A percentile compares a stretch with the other conserved stretches of the same genome.
These are phyloP conservation scores for Patella depressa DNA, from an alignment of 2,888 invertebrate species.

Conservation along the genomic window DNA sequence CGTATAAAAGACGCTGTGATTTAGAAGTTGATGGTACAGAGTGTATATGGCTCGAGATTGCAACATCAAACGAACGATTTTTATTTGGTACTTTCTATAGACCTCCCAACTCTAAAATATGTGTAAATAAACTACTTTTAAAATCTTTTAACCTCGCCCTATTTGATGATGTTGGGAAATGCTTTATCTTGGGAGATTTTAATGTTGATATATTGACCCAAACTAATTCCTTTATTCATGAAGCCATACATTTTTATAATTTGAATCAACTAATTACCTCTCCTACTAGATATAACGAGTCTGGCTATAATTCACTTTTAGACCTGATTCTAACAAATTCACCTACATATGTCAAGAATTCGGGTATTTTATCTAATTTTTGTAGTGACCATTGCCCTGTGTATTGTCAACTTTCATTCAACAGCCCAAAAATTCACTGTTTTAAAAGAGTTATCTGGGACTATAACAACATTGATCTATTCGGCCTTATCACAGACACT, in stretches of 20 bases:
- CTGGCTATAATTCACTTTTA: neutral
- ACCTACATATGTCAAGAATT: neutral
- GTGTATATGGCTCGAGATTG: neutral
- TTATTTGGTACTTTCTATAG: constrained; percentile 2
- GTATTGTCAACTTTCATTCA: constrained; percentile 2
- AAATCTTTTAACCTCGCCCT: neutral
- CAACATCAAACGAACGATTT: neutral
- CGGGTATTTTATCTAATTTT: neutral
- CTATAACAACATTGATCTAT: neutral
- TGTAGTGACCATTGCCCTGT: constrained; percentile 3
- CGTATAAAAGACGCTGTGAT: neutral
- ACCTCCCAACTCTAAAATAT: neutral
- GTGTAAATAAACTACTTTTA: neutral
- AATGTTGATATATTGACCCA: neutral
- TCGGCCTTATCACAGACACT: neutral
- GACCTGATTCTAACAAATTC: neutral
- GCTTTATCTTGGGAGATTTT: constrained; percentile 13
- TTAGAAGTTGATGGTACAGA: neutral
- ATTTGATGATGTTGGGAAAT: neutral
- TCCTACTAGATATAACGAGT: constrained; percentile 2
- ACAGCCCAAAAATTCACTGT: neutral
- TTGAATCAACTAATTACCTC: neutral
- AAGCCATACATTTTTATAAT: neutral
- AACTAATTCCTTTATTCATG: constrained; percentile 9
- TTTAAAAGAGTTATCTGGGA: neutral